phyloP scores from a whole-genome alignment of 2,888 invertebrate genomes.

The Cecidostiba fungosa region DNA sequence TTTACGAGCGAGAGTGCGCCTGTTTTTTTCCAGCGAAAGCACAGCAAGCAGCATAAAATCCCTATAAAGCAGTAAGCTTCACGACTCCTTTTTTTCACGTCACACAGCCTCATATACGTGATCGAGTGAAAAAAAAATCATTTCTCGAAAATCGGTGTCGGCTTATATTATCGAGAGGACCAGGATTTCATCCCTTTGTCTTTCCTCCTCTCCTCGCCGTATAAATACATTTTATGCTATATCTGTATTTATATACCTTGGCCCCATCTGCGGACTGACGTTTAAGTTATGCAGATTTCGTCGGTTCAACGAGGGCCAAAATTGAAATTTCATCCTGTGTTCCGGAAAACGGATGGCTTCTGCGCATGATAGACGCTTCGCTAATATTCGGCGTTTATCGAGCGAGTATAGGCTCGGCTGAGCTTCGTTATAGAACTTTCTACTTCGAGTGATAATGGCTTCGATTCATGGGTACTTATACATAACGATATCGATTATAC shows the following conservation, averaged over 20 bases:
- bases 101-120: background rate
- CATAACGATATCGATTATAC: background rate
- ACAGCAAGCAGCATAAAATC: conserved; percentile 25
- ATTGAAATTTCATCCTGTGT: conserved; percentile 72
- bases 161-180: conserved; percentile 17
- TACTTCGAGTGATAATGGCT: background rate
- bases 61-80: conserved; percentile 5
- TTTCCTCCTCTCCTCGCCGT: background rate
- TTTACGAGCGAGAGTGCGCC: background rate
- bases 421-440: conserved; percentile 37
- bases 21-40: conserved; percentile 22
- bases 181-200: conserved; percentile 1
- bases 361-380: background rate
- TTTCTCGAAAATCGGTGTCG: conserved; percentile 22
- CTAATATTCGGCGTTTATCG: conserved; percentile 21
- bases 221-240: background rate
- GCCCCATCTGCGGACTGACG: conserved; percentile 55
- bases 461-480: background rate
- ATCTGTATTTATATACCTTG: conserved; percentile 31
- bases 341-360: conserved; percentile 17
- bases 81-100: background rate
- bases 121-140: conserved; percentile 19
- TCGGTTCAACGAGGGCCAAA: conserved; percentile 67
- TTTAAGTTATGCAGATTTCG: conserved; percentile 69
- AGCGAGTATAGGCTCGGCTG: background rate